Conservation (phyloP, 2,888 invertebrate genomes). For the Sepioteuthis lessoniana region DNA sequence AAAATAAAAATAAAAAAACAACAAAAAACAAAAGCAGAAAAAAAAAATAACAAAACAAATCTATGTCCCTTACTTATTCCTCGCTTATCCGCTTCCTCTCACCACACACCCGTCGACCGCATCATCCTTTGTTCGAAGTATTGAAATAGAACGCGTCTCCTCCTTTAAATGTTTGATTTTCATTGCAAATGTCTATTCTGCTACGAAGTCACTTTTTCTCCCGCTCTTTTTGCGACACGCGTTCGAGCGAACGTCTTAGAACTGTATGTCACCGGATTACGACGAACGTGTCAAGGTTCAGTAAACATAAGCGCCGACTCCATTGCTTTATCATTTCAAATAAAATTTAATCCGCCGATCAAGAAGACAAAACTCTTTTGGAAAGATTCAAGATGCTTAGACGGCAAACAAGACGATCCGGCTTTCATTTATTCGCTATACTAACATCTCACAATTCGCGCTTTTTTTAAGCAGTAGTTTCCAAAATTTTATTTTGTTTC, state of each 20-base stretch:
- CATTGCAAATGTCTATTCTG: background rate
- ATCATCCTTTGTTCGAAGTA: background rate
- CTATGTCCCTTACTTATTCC: background rate
- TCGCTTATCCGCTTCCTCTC: background rate
- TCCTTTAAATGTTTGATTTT: background rate
- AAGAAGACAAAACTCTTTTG: background rate
- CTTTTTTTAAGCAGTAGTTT: too few species aligned
- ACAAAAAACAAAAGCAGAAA: too few species aligned
- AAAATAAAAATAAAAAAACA: too few species aligned
- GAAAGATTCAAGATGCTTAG: background rate
- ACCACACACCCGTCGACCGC: background rate
- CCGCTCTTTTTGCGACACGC: background rate
- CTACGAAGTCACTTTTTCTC: background rate
- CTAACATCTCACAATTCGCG: background rate
- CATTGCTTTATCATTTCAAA: slow-evolving; percentile 33
- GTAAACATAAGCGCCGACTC: background rate
- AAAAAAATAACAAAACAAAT: background rate
- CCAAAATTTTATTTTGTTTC: too few species aligned
- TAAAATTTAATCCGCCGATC: background rate
- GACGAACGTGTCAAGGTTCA: background rate
- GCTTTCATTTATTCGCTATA: background rate
- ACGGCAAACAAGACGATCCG: background rate
- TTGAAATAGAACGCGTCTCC: background rate
- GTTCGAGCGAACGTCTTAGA: background rate
- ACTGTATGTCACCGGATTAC: background rate